Conservation (phyloP, 2,888 invertebrate species). For the Phaedon cochleariae region DNA sequence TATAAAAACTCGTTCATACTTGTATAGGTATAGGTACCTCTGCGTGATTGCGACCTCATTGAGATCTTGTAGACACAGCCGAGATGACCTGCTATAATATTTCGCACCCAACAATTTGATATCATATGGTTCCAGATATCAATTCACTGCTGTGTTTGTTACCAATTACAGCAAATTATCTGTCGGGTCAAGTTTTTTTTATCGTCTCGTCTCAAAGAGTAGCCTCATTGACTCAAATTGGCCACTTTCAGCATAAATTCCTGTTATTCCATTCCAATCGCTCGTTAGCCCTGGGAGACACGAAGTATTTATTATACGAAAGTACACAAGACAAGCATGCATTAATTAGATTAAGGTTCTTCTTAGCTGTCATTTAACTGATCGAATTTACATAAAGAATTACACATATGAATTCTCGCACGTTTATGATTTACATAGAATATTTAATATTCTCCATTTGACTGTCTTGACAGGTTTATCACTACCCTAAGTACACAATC, state of each 20-base stretch:
- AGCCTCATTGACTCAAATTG: conserved; percentile 18
- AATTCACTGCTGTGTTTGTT: conserved; percentile 46
- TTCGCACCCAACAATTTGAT: conserved; percentile 21
- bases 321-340: neutral
- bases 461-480: conserved; percentile 31
- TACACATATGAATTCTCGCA: conserved; percentile 25
- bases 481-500: conserved; percentile 32
- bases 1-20: neutral
- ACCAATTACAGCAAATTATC: conserved; percentile 45
- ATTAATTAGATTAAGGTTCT: conserved; percentile 20
- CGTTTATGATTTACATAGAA: conserved; percentile 28
- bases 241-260: conserved; percentile 16
- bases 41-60: neutral
- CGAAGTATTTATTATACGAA: conserved; percentile 18
- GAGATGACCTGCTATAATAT: neutral
- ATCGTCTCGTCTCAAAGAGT: conserved; percentile 18
- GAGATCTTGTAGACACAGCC: neutral
- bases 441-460: conserved; percentile 27
- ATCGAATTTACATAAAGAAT: conserved; percentile 36
- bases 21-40: neutral
- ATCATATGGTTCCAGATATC: conserved; percentile 47
- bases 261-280: conserved; percentile 7
- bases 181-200: conserved; percentile 24
- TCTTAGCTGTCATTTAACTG: conserved; percentile 24
- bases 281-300: conserved; percentile 20